Base-by-base conservation (phyloP, 2,888 invertebrate genomes). In the Epirrhoe alternata region DNA sequence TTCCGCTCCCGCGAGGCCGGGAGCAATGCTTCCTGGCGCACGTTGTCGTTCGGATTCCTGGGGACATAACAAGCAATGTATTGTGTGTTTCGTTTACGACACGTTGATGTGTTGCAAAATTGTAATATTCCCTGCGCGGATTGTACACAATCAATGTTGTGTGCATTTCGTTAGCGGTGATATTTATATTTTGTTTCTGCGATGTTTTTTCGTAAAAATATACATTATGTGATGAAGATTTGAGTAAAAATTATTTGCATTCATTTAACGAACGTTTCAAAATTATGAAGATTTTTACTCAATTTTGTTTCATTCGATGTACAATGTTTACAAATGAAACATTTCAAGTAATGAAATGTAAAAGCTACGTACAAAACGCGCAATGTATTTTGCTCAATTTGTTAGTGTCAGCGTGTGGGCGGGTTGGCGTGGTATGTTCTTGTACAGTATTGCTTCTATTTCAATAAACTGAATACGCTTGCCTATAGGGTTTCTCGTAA, bases 31-130 rank as follows among this genome's bases (percentile, higher is more conserved):
- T 97, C 97, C 83, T 96, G 96, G 31, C 96, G 96, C 78, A 95
- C 95, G 85, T 96, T 96, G 85, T 97, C 97, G 84, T 97, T 97
- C 12, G 97, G 97, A 88, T 97, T 97, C 75, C 97, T 97, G 94
- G 12, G 6, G 38, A 68, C 52, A 68, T 70, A 61, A 54, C 45
- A 60, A 51, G 65, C 47, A 51, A 64, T 68, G 68, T 66, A 70
- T 64, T 66, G 58, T 59, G 45, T 38, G 6, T 49, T 49, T 42
- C 52, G 38, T 17, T 53, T 49, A 10, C 31, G n/a, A 17, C 52
- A 55, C 24, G 24, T 24, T 3, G 24, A 24, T 3, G 30, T 10
- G 14, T 14, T 35, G 35, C 12, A 12, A 3, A 42, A 42, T 42
- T 42, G 12, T 42, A 42, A 42, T 12, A 42, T 42, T 24, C 12